Evolutionary conservation across 1,140 invertebrate genomes (phyloP).

Genomic region (Cydia strobilella): DNA sequence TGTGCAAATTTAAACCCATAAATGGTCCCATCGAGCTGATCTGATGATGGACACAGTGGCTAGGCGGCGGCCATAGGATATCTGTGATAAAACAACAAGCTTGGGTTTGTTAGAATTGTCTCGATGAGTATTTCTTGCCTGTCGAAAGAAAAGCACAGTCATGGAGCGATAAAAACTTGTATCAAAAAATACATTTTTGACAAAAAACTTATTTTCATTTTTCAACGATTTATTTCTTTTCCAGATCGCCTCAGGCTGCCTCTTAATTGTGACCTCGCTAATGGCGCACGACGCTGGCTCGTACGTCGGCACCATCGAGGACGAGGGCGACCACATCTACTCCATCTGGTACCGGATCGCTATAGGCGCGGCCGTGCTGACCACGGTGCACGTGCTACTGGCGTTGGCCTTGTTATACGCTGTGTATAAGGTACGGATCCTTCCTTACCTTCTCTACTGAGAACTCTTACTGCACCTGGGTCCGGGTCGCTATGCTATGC

Average conservation of each 20-base stretch:
- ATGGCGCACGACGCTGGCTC: slow-evolving; percentile 41
- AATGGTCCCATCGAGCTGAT: too few species aligned
- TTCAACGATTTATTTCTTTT: not conserved
- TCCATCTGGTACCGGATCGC: slow-evolving; percentile 46
- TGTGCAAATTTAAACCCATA: too few species aligned
- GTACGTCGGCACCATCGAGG: slow-evolving; percentile 50
- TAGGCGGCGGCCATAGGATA: too few species aligned
- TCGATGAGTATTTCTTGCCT: too few species aligned
- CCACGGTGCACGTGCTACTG: slow-evolving; percentile 52
- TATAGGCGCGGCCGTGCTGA: slow-evolving; percentile 44
- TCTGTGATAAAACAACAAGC: too few species aligned
- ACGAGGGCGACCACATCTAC: slow-evolving; percentile 56
- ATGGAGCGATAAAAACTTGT: too few species aligned
- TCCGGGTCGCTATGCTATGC: slow-evolving; percentile 46
- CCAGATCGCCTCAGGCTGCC: slow-evolving; percentile 42
- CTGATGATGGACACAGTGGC: too few species aligned
- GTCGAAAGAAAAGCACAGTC: too few species aligned
- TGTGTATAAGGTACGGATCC: slow-evolving; percentile 51
- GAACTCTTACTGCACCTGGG: slow-evolving; percentile 51
- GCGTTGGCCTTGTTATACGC: slow-evolving; percentile 47
- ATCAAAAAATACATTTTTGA: too few species aligned
- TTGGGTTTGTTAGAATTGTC: too few species aligned
- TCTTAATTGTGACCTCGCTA: slow-evolving; percentile 48
- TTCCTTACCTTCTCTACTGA: too few species aligned
- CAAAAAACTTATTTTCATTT: not conserved